Evolutionary conservation across 2,888 invertebrate genomes (phyloP), one percentile per base, ranked within the genome.

Genomic region (Hydrotaea diabolus): DNA sequence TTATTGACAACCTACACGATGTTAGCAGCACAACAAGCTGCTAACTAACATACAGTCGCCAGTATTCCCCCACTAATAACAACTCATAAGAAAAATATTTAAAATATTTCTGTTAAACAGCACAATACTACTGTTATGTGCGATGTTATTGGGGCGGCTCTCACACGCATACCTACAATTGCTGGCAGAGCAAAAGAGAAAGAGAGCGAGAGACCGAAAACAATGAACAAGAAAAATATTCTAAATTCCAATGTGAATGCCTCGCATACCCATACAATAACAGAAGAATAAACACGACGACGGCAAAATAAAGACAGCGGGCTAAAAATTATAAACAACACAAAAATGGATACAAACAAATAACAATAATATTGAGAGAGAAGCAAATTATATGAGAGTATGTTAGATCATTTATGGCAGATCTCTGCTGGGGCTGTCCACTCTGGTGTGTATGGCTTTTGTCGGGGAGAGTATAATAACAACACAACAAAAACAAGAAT

Each of bases 31-130:
- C 59, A n/a, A 7, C 17, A 36, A 31, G 31, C 31, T 69, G 69
- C 46, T 69, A 69, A 69, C 19, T 84, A 81, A 82, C 85, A 82
- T 43, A 21, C 9, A 21, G 17, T 15, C n/a, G 13, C 11, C 21
- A 46, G 82, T 83, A 83, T 83, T 85, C 80, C 85, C 83, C 85
- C 76, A 64, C 43, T 69, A 66, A 55, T 80, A 80, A 81, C 87
- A 77, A 83, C 84, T 87, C 86, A 87, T 86, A 85, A 85, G 57
- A 86, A 86, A 87, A 87, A 86, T 86, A 87, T 87, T 87, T 81
- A 81, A 87, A 85, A 79, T 83, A 87, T 87, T 86, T 86, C 85
- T 85, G 81, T 81, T 80, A 80, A 64, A 3, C 13, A 7, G 23
- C 26, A 15, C 13, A 26, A 23, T 4, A 49, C 8, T 49, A 59